These are phyloP conservation scores for Myodes glareolus DNA, from an alignment of 2,113 vertebrate species.

Conservation along the genomic window DNA sequence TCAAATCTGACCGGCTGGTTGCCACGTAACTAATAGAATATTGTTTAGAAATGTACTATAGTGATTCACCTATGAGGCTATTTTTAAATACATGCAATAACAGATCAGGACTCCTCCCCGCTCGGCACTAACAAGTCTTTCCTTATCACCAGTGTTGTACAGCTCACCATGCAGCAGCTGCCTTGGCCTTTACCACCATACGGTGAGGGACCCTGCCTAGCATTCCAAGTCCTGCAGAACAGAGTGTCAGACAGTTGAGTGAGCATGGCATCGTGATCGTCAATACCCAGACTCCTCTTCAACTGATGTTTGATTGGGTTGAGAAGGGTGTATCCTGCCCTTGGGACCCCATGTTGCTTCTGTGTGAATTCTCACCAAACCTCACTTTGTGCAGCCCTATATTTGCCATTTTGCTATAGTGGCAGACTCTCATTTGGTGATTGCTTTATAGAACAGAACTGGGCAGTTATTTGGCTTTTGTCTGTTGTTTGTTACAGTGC, in stretches of 20 bases:
- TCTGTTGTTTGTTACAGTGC: not conserved
- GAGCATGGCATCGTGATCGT: no score
- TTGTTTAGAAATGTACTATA: not conserved
- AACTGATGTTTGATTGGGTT: not conserved
- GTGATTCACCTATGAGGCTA: not conserved
- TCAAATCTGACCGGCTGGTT: not conserved
- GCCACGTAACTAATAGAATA: not conserved
- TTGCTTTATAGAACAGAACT: not conserved
- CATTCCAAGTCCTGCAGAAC: no score
- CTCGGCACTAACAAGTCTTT: not conserved
- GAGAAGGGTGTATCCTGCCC: not conserved
- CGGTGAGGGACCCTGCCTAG: no score
- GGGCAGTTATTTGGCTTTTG: not conserved
- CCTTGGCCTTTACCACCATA: not conserved
- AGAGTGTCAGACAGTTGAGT: not conserved
- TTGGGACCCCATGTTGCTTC: not conserved
- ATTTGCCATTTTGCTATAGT: not conserved
- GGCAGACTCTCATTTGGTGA: not conserved
- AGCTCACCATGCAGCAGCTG: not conserved
- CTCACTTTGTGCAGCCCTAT: not conserved
- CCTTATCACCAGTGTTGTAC: not conserved
- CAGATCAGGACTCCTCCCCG: not conserved
- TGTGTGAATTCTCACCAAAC: not conserved
- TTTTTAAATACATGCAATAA: not conserved
- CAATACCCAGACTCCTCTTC: not conserved